These are phyloP conservation scores for Turritopsis dohrnii DNA, from an alignment of 30 jellyfish, hydroid and myxozoan genomes.

Conservation along the genomic window DNA sequence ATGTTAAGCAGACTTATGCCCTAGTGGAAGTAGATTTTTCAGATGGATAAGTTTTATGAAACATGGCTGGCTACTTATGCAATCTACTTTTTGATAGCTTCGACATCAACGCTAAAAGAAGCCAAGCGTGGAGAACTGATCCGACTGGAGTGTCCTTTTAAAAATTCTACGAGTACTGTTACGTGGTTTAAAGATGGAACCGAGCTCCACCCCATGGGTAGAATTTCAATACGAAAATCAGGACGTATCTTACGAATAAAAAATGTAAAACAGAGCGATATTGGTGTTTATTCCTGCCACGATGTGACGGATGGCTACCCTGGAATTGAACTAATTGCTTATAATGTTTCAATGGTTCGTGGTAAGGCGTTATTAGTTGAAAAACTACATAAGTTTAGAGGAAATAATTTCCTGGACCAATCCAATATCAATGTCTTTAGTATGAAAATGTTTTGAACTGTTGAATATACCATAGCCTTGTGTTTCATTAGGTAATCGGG, in stretches of 20 bases:
- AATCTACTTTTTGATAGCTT: slow-evolving; percentile 5
- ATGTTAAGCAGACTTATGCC: not conserved
- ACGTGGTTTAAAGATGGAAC: not conserved
- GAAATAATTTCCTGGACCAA: not conserved
- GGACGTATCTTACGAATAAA: not conserved
- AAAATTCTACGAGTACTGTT: not conserved
- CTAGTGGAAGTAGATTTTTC: not conserved
- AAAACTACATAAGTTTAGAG: too few relatives aligned
- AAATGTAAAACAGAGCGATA: not conserved
- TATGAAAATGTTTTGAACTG: not conserved
- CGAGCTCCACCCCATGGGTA: not conserved
- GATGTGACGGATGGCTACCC: not conserved
- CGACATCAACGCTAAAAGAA: not conserved
- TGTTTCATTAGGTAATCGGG: not conserved
- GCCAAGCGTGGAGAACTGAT: not conserved
- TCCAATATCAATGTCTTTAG: too few relatives aligned
- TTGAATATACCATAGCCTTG: not conserved
- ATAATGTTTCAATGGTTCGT: slow-evolving; percentile 6
- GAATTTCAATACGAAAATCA: not conserved
- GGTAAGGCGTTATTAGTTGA: too few relatives aligned
- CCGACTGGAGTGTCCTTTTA: slow-evolving; percentile 7
- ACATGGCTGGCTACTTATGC: slow-evolving; percentile 1
- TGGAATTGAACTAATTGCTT: not conserved
- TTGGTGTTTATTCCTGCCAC: slow-evolving; percentile 8
- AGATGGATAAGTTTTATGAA: not conserved